Base-by-base conservation (phyloP, 2,888 invertebrate genomes). In the Rhingia campestris region DNA sequence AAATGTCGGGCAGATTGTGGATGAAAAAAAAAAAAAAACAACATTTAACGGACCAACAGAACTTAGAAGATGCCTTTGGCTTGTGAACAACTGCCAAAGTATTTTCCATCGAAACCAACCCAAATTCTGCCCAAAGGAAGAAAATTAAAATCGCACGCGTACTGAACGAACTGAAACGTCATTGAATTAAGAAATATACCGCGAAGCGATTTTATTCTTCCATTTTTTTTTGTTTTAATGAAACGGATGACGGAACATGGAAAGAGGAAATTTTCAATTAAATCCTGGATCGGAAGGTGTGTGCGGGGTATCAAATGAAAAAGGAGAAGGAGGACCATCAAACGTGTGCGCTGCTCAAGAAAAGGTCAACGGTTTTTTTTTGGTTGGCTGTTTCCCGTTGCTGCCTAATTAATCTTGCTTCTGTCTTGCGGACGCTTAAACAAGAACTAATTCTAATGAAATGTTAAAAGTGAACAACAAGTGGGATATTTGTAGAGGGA, bases 201-300 rank as follows among this genome's bases (percentile, higher is more conserved):
- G 74, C 73, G 56, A 69, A 69, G 22, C 22, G 2, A 22, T 22
- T 22, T 22, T 22, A 2, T 2, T 1, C 22, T 2, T 22, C 22
- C 1, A 69, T 43, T 51, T 56, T 47, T 35, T 54, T 58, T 5
- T 61, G 30, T 49, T 37, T 54, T 58, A 69, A 61, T 58, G 47
- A 79, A 82, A 66, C 49, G 70, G 45, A 75, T 84, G 75, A 70
- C 61, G 47, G 47, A 70, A 84, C 64, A 80, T 32, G 32, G 41
- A 66, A 66, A 59, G 70, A 69, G 74, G 74, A 75, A 80, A 79
- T 63, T 84, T 84, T 84, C 70, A 74, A 82, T 79, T 79, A 77
- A 72, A 61, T 67, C 63, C 66, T 12, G 30, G 49, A 61, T 43
- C 58, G n/a, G 37, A 33, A 54, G 70, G 37, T 6, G 30, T 32